Evolutionary conservation across 2,888 invertebrate genomes (phyloP).

Genomic region (Melipona bicolor): DNA sequence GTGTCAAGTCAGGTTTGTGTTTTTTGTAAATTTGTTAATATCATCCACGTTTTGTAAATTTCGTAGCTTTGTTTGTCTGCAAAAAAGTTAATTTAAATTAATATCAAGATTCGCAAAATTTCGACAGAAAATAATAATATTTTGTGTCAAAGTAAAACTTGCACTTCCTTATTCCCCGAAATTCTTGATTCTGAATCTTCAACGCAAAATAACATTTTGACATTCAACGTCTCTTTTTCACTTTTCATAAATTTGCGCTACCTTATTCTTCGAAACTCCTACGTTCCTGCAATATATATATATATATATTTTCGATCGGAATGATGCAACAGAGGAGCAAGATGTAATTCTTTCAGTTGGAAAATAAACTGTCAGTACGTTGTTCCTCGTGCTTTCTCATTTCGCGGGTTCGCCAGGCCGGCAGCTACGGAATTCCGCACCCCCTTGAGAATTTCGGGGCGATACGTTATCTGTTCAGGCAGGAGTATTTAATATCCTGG

Average conservation of each 20-base stretch:
- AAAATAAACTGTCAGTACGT: slow-evolving; percentile 37
- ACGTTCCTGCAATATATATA: not conserved
- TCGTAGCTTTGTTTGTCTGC: not conserved
- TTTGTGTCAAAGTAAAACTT: not conserved
- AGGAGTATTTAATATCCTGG: slow-evolving; percentile 71
- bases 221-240: too few species aligned
- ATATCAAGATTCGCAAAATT: not conserved
- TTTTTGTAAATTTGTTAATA: too few species aligned
- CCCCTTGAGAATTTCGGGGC: slow-evolving; percentile 66
- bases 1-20: too few species aligned
- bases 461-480: slow-evolving; percentile 69
- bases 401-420: slow-evolving; percentile 29
- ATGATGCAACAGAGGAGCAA: not conserved
- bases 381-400: slow-evolving; percentile 41
- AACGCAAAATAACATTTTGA: too few species aligned
- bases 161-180: not conserved
- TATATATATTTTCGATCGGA: not conserved
- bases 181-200: too few species aligned
- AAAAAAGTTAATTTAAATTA: too few species aligned
- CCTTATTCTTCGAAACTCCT: not conserved
- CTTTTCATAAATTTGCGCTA: not conserved
- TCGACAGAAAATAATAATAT: not conserved
- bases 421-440: slow-evolving; percentile 62
- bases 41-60: not conserved
- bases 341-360: slow-evolving; percentile 46